Evolutionary conservation across 1,140 invertebrate genomes (phyloP).

Genomic region (Thaumatotibia leucotreta): DNA sequence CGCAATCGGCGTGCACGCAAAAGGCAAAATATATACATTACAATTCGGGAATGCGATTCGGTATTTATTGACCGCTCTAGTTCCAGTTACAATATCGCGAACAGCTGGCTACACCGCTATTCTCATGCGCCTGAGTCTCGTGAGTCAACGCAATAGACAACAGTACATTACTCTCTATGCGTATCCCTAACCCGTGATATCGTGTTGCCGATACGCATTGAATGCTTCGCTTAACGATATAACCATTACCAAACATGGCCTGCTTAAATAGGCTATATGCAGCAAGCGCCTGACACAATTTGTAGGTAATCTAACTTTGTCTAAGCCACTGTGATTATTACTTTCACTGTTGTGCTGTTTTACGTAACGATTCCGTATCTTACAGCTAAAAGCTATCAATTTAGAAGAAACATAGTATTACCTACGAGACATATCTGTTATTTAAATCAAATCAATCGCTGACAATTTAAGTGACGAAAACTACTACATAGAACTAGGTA

Average conservation of each 20-base stretch:
- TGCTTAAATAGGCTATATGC: conserved; percentile 8
- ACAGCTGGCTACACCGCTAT: conserved; percentile 37
- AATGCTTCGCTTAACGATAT: not conserved
- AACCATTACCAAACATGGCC: not conserved
- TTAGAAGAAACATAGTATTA: conserved; percentile 4
- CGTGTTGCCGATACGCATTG: not conserved
- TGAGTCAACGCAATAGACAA: not conserved
- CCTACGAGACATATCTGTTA: conserved; percentile 8
- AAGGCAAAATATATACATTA: conserved; percentile 40
- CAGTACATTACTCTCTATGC: not conserved
- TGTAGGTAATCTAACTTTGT: conserved; percentile 12
- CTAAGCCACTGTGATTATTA: conserved; percentile 7
- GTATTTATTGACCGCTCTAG: conserved; percentile 54
- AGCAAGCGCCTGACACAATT: conserved; percentile 2
- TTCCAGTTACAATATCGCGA: conserved; percentile 36
- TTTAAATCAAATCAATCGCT: conserved; percentile 13
- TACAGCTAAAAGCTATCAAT: conserved; percentile 13
- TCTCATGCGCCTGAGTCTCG: conserved; percentile 30
- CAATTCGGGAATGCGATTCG: conserved; percentile 52
- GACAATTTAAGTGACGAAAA: not conserved
- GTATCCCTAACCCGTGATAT: no score
- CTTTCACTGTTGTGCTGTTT: conserved; percentile 11
- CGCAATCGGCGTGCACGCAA: conserved; percentile 25
- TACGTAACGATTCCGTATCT: conserved; percentile 14
- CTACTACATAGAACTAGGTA: not conserved